These are phyloP conservation scores for Xestia ashworthii DNA, from an alignment of 2,888 invertebrate genomes.

Conservation along the genomic window DNA sequence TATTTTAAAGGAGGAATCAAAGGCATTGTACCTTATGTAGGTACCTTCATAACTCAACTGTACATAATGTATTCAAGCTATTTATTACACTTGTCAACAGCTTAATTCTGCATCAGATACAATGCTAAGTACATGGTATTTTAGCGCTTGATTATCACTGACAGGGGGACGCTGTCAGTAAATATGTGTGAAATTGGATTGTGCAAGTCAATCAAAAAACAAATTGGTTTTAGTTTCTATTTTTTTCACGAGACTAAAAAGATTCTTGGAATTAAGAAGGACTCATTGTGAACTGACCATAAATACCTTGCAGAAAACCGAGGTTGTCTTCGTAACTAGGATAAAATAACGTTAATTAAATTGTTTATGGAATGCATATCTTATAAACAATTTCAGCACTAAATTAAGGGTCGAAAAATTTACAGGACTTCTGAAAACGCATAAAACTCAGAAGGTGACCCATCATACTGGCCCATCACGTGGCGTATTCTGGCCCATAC, in stretches of 20 bases:
- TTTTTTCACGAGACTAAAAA: not conserved
- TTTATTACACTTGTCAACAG: conserved; percentile 24
- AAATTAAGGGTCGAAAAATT: not conserved
- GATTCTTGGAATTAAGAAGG: not conserved
- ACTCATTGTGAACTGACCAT: not conserved
- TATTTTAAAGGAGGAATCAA: conserved; percentile 13
- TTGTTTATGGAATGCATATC: no score
- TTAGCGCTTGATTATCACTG: not conserved
- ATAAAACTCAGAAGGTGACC: not conserved
- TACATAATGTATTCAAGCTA: conserved; percentile 20
- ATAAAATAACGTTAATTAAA: not conserved
- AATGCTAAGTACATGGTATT: not conserved
- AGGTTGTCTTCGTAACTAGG: no score
- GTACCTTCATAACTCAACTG: not conserved
- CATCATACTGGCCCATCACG: not conserved
- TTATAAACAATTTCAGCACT: no score
- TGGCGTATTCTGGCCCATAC: not conserved
- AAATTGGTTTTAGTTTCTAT: not conserved
- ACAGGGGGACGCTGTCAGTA: not conserved
- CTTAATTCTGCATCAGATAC: not conserved
- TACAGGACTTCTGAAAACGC: not conserved
- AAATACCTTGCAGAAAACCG: not conserved
- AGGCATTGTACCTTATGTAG: not conserved
- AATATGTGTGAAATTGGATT: not conserved
- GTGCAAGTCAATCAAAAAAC: not conserved